Evolutionary conservation across 2,797 vertebrate genomes (phyloP).

Genomic region (Buphagus erythrorhynchus): DNA sequence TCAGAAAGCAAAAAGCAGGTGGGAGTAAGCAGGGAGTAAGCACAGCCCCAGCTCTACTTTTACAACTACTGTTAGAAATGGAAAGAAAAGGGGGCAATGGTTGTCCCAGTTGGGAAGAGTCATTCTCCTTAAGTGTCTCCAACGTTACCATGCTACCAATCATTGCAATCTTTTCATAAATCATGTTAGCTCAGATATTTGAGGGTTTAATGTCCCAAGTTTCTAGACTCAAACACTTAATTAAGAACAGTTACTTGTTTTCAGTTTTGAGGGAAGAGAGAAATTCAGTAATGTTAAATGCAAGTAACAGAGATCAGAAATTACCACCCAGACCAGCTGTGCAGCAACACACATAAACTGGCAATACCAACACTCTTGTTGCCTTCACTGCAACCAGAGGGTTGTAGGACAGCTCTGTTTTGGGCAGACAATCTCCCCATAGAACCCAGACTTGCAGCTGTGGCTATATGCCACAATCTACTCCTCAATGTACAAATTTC

Average conservation of each 20-base stretch:
- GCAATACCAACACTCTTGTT: not conserved
- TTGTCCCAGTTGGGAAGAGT: not conserved
- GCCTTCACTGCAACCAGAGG: not conserved
- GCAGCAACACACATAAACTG: not conserved
- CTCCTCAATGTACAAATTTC: conserved; percentile 10
- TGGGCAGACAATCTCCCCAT: not conserved
- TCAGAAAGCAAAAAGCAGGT: not conserved
- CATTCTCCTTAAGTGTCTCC: not conserved
- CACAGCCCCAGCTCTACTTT: not conserved
- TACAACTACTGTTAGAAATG: not conserved
- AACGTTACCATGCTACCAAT: not conserved
- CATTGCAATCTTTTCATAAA: not conserved
- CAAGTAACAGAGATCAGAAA: not conserved
- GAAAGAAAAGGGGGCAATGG: not conserved
- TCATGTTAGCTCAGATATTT: not conserved
- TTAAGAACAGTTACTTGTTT: not conserved
- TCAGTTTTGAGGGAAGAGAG: not conserved
- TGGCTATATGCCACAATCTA: not conserved
- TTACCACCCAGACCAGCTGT: not conserved
- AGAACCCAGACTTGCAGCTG: not conserved
- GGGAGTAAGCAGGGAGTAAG: not conserved
- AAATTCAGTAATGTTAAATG: not conserved
- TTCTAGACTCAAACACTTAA: not conserved
- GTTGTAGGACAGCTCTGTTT: not conserved
- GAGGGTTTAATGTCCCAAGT: not conserved